These are phyloP conservation scores for Halictus ligatus DNA, from an alignment of 2,888 invertebrate genomes.

Conservation along the genomic window DNA sequence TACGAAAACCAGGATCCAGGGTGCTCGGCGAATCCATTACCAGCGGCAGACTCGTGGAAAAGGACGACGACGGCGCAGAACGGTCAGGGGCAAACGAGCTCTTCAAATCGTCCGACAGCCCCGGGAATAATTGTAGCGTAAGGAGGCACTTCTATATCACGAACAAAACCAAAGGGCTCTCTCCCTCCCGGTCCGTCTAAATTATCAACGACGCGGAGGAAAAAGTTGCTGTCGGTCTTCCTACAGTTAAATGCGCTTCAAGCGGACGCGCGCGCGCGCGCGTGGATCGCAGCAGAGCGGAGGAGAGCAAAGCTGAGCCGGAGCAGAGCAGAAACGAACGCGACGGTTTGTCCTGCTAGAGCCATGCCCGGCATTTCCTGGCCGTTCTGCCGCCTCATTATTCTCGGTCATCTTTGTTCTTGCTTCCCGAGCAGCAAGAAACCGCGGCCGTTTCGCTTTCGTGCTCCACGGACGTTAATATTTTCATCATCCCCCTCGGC, in stretches of 20 bases:
- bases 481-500: constrained; percentile 48
- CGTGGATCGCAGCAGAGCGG: background rate
- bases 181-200: background rate
- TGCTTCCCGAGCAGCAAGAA: constrained; percentile 52
- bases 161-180: constrained; percentile 20
- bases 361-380: constrained; percentile 35
- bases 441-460: constrained; percentile 34
- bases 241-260: constrained; percentile 33
- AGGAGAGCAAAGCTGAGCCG: background rate
- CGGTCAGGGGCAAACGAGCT: background rate
- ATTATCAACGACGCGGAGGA: constrained; percentile 34
- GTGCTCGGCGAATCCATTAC: background rate
- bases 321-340: background rate
- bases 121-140: constrained; percentile 24
- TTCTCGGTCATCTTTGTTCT: constrained; percentile 56
- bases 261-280: constrained; percentile 27
- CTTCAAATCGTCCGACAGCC: constrained; percentile 19
- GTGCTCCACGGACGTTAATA: constrained; percentile 53
- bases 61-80: background rate
- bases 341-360: background rate
- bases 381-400: constrained; percentile 56
- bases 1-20: background rate
- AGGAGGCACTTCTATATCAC: constrained; percentile 5
- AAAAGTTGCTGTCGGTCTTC: constrained; percentile 28
- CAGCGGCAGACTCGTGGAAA: background rate